Evolutionary conservation across 2,113 vertebrate genomes (phyloP), one percentile per base, ranked within the genome.

Genomic region (Campylomormyrus tamandua): DNA sequence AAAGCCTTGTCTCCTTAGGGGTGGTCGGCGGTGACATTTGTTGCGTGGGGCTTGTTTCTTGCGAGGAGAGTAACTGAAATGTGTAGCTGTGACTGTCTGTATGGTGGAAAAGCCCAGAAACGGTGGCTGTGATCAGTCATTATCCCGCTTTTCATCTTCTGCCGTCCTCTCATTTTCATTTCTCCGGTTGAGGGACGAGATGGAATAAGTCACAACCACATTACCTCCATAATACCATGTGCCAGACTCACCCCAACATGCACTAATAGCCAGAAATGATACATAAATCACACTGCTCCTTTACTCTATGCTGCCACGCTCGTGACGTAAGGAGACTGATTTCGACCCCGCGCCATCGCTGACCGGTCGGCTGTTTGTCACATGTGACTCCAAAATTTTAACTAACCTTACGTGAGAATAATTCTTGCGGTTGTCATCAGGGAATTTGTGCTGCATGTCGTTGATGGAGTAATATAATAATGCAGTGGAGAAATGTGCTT

Each of bases 201-300:
- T 52, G 88, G 62, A 52, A 91, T 88, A 91, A 89, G 27, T 90
- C 90, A 83, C 49, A 24, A 13, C 49, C 58, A 49, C 70, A 48
- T 46, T 91, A 87, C 80, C 90, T 89, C 62, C 56, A 89, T 91
- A 89, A 91, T 48, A 66, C 52, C 87, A 53, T 88, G 39, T 88
- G 74, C 49, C 50, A 52, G 6, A 58, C 90, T 89, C 70, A 84
- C 74, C 83, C 31, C 39, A 66, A 42, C 35, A 62, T 19, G 53
- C 31, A 45, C 53, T 15, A 58, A 88, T 62, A 17, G 31, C 21
- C 53, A 88, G 53, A 45, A 66, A 88, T 88, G 31, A 13, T 24
- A 42, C 31, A 88, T 62, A 46, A 62, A 88, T 88, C 56, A 46
- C 35, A 17, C 6, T 66, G 19, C 46, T 58, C 53, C 17, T 45